These are phyloP conservation scores for Boleophthalmus pectinirostris DNA, from an alignment of 2,113 vertebrate species.

Conservation along the genomic window DNA sequence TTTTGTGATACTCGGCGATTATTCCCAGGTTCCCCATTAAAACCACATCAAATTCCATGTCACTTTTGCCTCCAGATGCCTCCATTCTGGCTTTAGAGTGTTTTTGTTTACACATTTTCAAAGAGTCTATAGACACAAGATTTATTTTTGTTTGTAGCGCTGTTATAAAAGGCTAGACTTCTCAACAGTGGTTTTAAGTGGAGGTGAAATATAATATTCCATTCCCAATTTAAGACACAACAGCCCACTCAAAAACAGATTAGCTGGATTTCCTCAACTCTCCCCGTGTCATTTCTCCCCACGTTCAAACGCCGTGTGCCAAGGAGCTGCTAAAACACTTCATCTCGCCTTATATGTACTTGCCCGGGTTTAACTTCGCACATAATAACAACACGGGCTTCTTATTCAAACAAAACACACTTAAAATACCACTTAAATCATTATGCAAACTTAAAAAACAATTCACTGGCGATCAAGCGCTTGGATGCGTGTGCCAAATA, in stretches of 20 bases:
- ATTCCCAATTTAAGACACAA: background rate
- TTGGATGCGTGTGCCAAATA: background rate
- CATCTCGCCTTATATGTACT: background rate
- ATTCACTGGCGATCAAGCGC: background rate
- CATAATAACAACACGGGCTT: background rate
- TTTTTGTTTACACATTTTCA: too few relatives aligned
- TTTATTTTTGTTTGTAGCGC: too few relatives aligned
- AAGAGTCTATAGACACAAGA: too few relatives aligned
- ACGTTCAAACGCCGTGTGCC: background rate
- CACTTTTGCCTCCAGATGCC: too few relatives aligned
- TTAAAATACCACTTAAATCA: background rate
- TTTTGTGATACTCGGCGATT: too few relatives aligned
- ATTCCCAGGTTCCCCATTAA: too few relatives aligned
- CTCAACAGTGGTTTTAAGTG: background rate
- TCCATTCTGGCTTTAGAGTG: too few relatives aligned
- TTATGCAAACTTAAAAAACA: background rate
- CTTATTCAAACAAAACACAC: background rate
- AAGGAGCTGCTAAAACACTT: constrained; percentile 3
- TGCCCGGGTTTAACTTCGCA: background rate
- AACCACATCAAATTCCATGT: too few relatives aligned
- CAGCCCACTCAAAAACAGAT: background rate
- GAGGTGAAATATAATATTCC: background rate
- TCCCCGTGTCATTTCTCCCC: constrained; percentile 2
- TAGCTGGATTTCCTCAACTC: constrained; percentile 5
- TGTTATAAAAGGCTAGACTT: background rate